Evolutionary conservation across 2,113 vertebrate species (phyloP).

Genomic region (Toxotes jaculatrix): DNA sequence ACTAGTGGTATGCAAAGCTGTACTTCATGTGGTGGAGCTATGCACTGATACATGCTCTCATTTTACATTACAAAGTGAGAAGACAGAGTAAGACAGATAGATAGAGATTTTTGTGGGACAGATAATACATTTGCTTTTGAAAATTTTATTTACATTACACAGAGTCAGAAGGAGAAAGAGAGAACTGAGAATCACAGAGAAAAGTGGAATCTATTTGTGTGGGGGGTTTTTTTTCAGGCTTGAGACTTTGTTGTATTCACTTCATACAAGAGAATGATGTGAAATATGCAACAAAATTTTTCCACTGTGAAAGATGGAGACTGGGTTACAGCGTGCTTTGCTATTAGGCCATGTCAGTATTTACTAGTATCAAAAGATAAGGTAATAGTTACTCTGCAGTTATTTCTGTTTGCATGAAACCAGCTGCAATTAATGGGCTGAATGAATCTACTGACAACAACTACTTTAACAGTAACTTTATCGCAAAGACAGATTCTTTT

Average conservation of each 20-base stretch:
- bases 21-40: not conserved
- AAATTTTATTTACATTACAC: slow-evolving; percentile 35
- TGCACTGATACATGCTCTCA: not conserved
- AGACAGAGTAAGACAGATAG: not conserved
- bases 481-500: too few relatives aligned
- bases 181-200: not conserved
- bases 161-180: not conserved
- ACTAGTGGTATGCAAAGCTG: not conserved
- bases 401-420: not conserved
- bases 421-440: not conserved
- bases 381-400: not conserved
- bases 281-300: not conserved
- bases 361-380: not conserved
- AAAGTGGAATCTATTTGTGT: slow-evolving; percentile 32
- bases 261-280: not conserved
- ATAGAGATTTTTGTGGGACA: not conserved
- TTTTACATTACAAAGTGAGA: not conserved
- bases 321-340: not conserved
- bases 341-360: not conserved
- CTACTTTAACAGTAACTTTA: too few relatives aligned
- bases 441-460: not conserved
- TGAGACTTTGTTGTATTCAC: not conserved
- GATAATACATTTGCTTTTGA: slow-evolving; percentile 2
- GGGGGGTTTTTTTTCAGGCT: slow-evolving; percentile 13
- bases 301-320: not conserved